These are phyloP conservation scores for Melinopterus prodromus DNA, from an alignment of 2,888 invertebrate genomes.

Conservation along the genomic window DNA sequence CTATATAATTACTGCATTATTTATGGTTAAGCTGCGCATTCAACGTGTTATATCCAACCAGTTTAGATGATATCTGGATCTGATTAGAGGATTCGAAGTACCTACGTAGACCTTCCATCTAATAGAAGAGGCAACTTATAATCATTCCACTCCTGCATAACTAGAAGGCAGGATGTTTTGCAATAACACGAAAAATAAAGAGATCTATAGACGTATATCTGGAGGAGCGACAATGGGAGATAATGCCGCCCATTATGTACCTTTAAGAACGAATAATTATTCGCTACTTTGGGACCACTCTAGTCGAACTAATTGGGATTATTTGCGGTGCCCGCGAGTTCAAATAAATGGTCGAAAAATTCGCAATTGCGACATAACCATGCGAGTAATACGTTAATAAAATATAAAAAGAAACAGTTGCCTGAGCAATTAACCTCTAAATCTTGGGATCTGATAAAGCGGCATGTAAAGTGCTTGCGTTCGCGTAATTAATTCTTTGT, in stretches of 20 bases:
- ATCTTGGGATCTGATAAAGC: neutral
- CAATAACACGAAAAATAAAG: neutral
- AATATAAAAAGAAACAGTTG: neutral
- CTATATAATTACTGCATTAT: neutral
- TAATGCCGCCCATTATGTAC: neutral
- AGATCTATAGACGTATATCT: neutral
- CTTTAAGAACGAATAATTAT: neutral
- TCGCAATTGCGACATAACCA: neutral
- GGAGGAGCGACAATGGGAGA: neutral
- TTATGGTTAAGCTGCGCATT: neutral
- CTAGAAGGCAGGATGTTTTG: neutral
- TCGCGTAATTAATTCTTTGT: neutral
- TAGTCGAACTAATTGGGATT: neutral
- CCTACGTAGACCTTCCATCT: neutral
- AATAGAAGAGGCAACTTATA: neutral
- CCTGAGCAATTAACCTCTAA: neutral
- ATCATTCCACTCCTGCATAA: neutral
- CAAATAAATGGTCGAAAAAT: conserved; percentile 4
- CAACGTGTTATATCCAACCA: neutral
- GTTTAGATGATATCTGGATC: neutral
- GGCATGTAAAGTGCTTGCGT: neutral
- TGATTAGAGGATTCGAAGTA: neutral
- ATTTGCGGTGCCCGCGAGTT: neutral
- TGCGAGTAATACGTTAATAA: neutral
- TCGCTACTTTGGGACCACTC: conserved; percentile 4